These are phyloP conservation scores for Clepsis dumicolana DNA, from an alignment of 2,888 invertebrate species.

Conservation along the genomic window DNA sequence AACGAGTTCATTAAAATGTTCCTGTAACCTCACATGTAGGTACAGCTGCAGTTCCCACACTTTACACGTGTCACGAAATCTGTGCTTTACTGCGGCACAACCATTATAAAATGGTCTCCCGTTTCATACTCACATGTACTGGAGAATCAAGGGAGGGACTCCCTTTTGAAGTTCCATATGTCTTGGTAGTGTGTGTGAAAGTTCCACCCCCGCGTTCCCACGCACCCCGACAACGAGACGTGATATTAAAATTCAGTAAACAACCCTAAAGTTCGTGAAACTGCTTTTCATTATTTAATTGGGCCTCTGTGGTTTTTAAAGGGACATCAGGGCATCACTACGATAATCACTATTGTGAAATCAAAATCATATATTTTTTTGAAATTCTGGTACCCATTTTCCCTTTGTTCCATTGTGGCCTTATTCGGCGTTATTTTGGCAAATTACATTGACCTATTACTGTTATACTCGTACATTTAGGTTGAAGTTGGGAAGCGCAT, in stretches of 20 bases:
- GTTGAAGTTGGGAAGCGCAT: neutral
- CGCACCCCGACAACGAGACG: slow-evolving; percentile 55
- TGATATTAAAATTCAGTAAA: slow-evolving; percentile 41
- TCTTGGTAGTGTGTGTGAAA: slow-evolving; percentile 69
- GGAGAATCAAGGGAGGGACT: slow-evolving; percentile 8
- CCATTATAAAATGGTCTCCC: slow-evolving; percentile 25
- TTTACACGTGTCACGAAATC: slow-evolving; percentile 64
- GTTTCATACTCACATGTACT: slow-evolving; percentile 17
- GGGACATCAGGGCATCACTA: neutral
- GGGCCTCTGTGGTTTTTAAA: slow-evolving; percentile 8
- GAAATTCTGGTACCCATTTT: neutral
- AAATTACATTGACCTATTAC: no score
- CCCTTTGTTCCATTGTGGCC: neutral
- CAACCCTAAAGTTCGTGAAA: slow-evolving; percentile 27
- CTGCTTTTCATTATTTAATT: slow-evolving; percentile 31
- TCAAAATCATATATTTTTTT: neutral
- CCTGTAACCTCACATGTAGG: slow-evolving; percentile 8
- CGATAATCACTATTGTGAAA: neutral
- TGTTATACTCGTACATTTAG: neutral
- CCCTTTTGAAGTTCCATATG: slow-evolving; percentile 54
- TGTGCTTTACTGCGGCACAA: slow-evolving; percentile 48
- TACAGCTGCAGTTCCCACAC: slow-evolving; percentile 63
- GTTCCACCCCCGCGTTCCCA: slow-evolving; percentile 69
- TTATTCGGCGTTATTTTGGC: no score
- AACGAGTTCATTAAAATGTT: slow-evolving; percentile 31